phyloP scores from a whole-genome alignment of 2,888 invertebrate genomes.

The Dasypogon diadema region DNA sequence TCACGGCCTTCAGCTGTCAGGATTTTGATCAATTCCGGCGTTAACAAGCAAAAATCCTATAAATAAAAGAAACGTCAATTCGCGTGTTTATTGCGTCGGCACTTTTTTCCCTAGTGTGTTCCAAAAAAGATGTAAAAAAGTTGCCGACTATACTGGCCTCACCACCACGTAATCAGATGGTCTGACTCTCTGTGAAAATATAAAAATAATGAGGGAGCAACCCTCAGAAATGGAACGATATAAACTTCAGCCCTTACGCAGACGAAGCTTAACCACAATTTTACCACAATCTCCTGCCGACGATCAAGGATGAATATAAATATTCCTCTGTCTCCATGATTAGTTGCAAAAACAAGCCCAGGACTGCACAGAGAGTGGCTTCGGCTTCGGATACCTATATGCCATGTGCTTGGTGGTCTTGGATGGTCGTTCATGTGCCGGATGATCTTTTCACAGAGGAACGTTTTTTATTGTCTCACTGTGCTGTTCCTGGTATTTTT shows the following conservation, averaged over 20 bases:
- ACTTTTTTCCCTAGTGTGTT: slow-evolving; percentile 11
- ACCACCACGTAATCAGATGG: neutral
- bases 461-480: slow-evolving; percentile 24
- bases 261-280: slow-evolving; percentile 53
- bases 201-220: slow-evolving; percentile 34
- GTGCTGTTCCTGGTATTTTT: slow-evolving; percentile 5
- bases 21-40: slow-evolving; percentile 3
- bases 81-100: slow-evolving; percentile 35
- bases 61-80: slow-evolving; percentile 29
- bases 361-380: neutral
- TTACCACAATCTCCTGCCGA: slow-evolving; percentile 55
- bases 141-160: slow-evolving; percentile 11
- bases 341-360: slow-evolving; percentile 51
- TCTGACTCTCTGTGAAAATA: neutral
- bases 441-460: slow-evolving; percentile 3
- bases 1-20: neutral
- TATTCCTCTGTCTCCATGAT: slow-evolving; percentile 55
- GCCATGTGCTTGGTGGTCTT: neutral
- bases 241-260: slow-evolving; percentile 29
- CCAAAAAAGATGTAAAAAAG: slow-evolving; percentile 1
- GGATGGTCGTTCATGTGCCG: neutral
- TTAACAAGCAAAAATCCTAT: slow-evolving; percentile 11
- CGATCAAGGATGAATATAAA: slow-evolving; percentile 56
- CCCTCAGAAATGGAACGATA: slow-evolving; percentile 6
- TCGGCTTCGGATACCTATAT: neutral